Percentiles rank a stretch among this genome's conserved stretches.
Conservation (phyloP, 2,113 vertebrate species). For the Prionailurus viverrinus region DNA sequence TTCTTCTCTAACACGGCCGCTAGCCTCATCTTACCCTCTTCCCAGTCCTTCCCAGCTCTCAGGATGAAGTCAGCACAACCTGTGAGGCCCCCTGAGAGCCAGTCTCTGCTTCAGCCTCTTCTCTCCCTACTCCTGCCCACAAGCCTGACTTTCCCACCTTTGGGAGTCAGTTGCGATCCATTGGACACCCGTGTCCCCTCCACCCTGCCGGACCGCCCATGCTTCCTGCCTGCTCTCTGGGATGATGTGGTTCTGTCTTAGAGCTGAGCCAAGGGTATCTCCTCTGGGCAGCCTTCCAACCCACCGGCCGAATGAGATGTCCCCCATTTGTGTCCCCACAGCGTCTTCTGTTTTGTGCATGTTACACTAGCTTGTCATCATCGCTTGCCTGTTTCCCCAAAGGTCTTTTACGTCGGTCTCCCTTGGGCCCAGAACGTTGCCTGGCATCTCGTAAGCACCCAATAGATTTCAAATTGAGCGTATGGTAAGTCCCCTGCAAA, state of each 20-base stretch:
- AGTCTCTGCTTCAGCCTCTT: neutral
- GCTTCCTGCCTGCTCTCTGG: neutral
- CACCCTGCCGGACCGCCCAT: rapidly evolving
- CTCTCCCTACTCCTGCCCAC: neutral
- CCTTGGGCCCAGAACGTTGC: neutral
- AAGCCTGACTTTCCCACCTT: neutral
- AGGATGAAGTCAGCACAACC: neutral
- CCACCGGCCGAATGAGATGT: neutral
- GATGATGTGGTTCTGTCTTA: neutral
- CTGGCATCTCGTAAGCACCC: constrained; percentile 63
- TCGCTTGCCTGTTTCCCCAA: neutral
- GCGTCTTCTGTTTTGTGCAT: neutral
- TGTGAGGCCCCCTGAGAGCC: neutral
- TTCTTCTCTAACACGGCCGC: neutral
- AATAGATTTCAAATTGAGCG: constrained; percentile 8
- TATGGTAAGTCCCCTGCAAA: constrained; percentile 60
- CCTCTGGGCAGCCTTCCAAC: neutral
- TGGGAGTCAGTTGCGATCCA: neutral
- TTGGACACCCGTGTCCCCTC: neutral
- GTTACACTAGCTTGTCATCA: neutral
- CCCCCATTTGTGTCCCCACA: neutral
- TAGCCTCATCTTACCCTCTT: neutral
- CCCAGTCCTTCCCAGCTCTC: neutral
- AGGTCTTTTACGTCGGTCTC: constrained; percentile 14
- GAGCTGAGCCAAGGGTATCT: neutral